Conservation (phyloP, 1,140 invertebrate genomes). For the Littorina saxatilis region DNA sequence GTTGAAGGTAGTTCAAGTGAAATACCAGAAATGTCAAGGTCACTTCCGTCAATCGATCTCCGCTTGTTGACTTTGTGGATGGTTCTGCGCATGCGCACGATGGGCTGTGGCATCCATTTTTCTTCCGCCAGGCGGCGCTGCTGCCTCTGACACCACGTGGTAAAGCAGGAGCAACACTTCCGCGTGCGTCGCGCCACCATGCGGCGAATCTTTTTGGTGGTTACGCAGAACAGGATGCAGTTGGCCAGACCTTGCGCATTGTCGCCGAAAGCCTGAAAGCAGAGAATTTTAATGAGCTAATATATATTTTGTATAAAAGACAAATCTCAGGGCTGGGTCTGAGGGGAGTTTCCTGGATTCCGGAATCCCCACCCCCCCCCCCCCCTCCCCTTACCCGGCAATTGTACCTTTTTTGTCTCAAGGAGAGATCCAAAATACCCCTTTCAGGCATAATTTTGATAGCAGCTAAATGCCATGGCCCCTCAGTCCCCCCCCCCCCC, state of each 20-base stretch:
- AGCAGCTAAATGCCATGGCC: no score
- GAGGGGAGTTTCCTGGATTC: no score
- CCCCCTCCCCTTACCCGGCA: no score
- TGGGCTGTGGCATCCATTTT: slow-evolving; percentile 21
- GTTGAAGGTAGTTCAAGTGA: slow-evolving; percentile 48
- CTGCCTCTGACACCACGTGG: slow-evolving; percentile 34
- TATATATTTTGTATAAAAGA: no score
- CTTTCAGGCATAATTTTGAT: no score
- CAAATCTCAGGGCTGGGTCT: no score
- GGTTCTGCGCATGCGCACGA: slow-evolving; percentile 18
- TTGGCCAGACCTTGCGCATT: slow-evolving; percentile 60
- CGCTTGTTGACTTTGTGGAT: slow-evolving; percentile 25
- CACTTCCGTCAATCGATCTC: slow-evolving; percentile 40
- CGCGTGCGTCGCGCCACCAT: slow-evolving; percentile 29
- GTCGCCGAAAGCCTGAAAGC: slow-evolving; percentile 58
- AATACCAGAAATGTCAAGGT: slow-evolving; percentile 48
- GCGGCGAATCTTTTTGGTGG: slow-evolving; percentile 49
- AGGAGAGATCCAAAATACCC: no score
- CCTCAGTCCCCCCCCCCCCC: no score
- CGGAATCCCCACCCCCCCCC: no score
- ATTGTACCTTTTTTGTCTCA: no score
- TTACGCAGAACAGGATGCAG: slow-evolving; percentile 53
- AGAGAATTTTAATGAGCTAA: no score
- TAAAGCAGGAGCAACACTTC: slow-evolving; percentile 35
- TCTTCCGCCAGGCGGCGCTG: slow-evolving; percentile 43